phyloP scores from a whole-genome alignment of 2,113 vertebrate genomes.

The Datnioides undecimradiatus region DNA sequence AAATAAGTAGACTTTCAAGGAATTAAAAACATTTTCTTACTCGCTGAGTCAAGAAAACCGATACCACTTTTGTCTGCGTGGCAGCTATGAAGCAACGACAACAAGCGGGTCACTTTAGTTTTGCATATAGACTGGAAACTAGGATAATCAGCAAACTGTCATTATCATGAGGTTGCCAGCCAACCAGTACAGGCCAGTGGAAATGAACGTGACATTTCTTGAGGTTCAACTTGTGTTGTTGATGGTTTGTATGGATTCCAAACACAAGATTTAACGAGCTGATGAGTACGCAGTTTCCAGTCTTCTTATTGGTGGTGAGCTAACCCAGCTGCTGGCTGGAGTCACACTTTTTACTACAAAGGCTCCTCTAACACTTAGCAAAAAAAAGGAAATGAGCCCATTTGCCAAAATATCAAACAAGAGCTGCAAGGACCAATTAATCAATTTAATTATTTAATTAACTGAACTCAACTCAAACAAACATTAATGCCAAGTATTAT shows the following conservation, averaged over 20 bases:
- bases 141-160: background rate
- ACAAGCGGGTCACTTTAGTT: background rate
- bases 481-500: no score
- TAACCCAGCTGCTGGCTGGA: background rate
- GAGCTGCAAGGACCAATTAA: no score
- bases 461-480: no score
- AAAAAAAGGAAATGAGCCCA: background rate
- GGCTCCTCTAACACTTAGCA: background rate
- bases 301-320: background rate
- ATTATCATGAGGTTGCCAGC: background rate
- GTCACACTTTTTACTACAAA: background rate
- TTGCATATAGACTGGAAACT: background rate
- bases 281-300: background rate
- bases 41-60: background rate
- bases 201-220: no score
- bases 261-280: no score
- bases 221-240: no score
- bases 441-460: no score
- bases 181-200: no score
- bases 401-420: background rate
- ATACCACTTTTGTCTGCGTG: background rate
- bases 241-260: no score
- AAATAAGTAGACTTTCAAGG: background rate
- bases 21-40: background rate
- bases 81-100: background rate